These are phyloP conservation scores for Iselma pallidipennis DNA, from an alignment of 2,888 invertebrate genomes.

Conservation along the genomic window DNA sequence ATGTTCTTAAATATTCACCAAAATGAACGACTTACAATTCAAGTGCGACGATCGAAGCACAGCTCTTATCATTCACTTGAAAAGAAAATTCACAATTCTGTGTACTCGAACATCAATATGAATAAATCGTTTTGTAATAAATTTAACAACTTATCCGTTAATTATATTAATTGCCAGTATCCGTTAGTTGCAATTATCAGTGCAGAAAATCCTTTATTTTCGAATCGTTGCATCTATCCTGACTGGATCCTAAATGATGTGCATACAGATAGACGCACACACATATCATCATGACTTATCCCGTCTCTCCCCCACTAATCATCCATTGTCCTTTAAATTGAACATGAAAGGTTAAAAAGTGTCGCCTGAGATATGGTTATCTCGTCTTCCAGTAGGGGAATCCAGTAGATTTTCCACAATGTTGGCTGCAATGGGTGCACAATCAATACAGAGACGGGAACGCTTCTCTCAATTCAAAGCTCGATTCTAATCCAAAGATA, in stretches of 20 bases:
- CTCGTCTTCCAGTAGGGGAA: constrained; percentile 35
- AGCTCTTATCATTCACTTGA: too few relatives aligned
- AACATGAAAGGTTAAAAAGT: constrained; percentile 32
- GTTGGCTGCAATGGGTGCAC: constrained; percentile 38
- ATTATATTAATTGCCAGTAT: too few relatives aligned
- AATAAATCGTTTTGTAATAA: too few relatives aligned
- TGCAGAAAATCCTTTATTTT: constrained; percentile 1
- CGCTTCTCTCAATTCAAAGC: too few relatives aligned
- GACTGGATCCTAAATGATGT: constrained; percentile 17
- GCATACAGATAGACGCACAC: neutral
- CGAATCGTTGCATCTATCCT: constrained; percentile 8
- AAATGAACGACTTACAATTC: too few relatives aligned
- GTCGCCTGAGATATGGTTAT: constrained; percentile 32
- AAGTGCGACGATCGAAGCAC: too few relatives aligned
- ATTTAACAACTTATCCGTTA: too few relatives aligned
- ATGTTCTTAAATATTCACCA: too few relatives aligned
- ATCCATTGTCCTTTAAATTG: constrained; percentile 25
- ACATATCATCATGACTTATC: constrained; percentile 17
- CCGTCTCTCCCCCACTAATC: neutral
- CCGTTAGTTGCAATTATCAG: too few relatives aligned
- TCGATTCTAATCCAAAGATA: constrained; percentile 35
- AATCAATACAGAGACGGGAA: constrained; percentile 31
- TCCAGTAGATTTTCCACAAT: constrained; percentile 38
- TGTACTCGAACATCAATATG: too few relatives aligned
- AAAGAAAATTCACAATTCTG: too few relatives aligned